Evolutionary conservation across 92 coral and sea anemone genomes (phyloP).

Genomic region (Parazoanthus atlanticus): DNA sequence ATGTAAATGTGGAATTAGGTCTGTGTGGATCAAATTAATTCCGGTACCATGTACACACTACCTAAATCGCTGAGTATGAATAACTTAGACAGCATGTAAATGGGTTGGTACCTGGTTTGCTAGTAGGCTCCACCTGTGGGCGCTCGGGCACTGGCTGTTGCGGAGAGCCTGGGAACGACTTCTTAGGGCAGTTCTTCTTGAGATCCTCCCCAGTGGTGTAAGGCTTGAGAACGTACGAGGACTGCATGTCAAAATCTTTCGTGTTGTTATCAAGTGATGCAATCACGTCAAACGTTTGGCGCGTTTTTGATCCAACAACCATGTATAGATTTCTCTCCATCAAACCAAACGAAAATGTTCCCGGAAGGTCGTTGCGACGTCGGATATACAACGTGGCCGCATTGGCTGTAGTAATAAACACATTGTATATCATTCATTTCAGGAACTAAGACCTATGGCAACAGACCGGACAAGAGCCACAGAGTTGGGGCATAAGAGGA

Average conservation of each 20-base stretch:
- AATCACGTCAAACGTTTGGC: conserved; percentile 25
- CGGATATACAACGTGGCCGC: conserved; percentile 79
- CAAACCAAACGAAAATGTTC: conserved; percentile 78
- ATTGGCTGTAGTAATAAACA: conserved; percentile 50
- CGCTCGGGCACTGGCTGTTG: conserved; percentile 6
- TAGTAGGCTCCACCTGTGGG: neutral
- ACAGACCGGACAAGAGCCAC: no score
- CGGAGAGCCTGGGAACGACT: neutral
- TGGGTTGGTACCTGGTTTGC: neutral
- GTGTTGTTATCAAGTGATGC: conserved; percentile 61
- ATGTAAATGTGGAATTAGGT: no score
- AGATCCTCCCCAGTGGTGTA: conserved; percentile 56
- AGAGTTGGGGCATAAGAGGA: no score
- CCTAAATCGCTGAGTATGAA: no score
- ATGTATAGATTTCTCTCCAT: conserved; percentile 65
- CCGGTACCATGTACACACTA: no score
- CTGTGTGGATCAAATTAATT: no score
- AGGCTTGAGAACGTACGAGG: conserved; percentile 71
- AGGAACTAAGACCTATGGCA: neutral
- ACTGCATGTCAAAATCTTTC: conserved; percentile 49
- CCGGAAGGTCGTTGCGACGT: conserved; percentile 65
- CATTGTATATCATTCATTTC: neutral
- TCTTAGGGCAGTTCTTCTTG: conserved; percentile 53
- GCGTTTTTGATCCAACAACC: conserved; percentile 40
- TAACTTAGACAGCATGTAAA: neutral